Evolutionary conservation across 1,140 invertebrate genomes (phyloP).

Genomic region (Mactra quadrangularis): DNA sequence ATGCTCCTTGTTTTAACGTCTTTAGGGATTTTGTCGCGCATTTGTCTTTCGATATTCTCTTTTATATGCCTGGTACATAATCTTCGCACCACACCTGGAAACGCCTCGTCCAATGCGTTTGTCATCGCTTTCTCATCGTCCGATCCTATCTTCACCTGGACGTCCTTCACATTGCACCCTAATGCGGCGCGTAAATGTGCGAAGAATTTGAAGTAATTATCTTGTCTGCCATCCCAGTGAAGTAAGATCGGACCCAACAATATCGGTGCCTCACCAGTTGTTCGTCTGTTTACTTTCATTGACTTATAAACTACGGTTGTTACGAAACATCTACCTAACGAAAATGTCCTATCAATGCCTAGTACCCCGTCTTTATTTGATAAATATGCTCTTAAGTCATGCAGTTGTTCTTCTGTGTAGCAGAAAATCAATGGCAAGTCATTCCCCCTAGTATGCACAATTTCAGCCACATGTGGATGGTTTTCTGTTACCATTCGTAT

Average conservation of each 20-base stretch:
- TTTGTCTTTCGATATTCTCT: constrained; percentile 32
- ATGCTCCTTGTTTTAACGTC: neutral
- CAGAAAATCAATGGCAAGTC: no score
- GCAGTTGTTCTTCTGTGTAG: no score
- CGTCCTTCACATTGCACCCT: neutral
- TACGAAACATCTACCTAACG: constrained; percentile 37
- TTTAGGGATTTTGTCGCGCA: neutral
- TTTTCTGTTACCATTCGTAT: no score
- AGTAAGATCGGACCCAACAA: constrained; percentile 23
- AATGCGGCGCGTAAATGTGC: neutral
- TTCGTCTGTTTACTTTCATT: constrained; percentile 13
- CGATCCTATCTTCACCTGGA: neutral
- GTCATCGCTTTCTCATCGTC: constrained; percentile 58
- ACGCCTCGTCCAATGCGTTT: constrained; percentile 43
- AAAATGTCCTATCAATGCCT: neutral
- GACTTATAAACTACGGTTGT: constrained; percentile 27
- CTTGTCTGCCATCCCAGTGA: constrained; percentile 43
- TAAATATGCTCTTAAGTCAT: no score
- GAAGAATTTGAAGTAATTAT: constrained; percentile 30
- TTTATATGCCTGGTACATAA: constrained; percentile 62
- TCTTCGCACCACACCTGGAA: constrained; percentile 1
- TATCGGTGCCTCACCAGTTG: neutral
- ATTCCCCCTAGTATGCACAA: no score
- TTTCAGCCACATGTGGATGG: no score
- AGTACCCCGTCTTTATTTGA: neutral